Base-by-base conservation (phyloP, 2,113 vertebrate genomes). In the Siphamia tubifer region DNA sequence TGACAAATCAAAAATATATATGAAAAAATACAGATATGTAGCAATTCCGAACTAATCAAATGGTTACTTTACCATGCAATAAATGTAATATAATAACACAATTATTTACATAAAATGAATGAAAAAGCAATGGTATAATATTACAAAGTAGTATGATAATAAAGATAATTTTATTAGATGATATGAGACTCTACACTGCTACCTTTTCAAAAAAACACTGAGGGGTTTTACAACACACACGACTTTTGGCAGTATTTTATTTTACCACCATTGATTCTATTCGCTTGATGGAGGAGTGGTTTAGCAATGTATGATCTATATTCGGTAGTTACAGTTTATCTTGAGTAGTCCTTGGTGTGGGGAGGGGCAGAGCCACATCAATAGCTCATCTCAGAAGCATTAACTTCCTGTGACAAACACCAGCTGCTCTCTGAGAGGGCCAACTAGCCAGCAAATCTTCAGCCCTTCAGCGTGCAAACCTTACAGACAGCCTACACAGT, bases 371-470 rank as follows among this genome's bases (percentile, higher is more conserved):
- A n/a, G 20, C 28, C 20, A 60, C 38, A n/a, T 61, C 48, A 47
- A 16, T 24, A 32, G 38, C 54, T 67, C 61, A 28, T 49, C 69
- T 63, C 64, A 40, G 11, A 64, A 62, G 32, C 62, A 24, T 70
- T 39, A 20, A 39, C 56, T 27, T 68, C 65, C 49, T 49, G 60
- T 8, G 47, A 68, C 31, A 56, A 72, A 70, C 58, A 44, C 40
- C 70, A 72, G 72, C 72, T 81, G 75, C 30, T 54, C 16, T 34
- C 32, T 36, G 44, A 51, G 53, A 49, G 23, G 64, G 31, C 63
- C 55, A 42, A 40, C 25, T 6, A 17, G 24, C 40, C 23, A 31
- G 15, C 31, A 6, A 36, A 47, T 20, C 45, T 11, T 40, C 16
- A 30, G 51, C n/a, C 21, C 13, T 27, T n/a, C 47, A 47, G 48